Base-by-base conservation (phyloP, 2,113 vertebrate species). In the Xiphias gladius region DNA sequence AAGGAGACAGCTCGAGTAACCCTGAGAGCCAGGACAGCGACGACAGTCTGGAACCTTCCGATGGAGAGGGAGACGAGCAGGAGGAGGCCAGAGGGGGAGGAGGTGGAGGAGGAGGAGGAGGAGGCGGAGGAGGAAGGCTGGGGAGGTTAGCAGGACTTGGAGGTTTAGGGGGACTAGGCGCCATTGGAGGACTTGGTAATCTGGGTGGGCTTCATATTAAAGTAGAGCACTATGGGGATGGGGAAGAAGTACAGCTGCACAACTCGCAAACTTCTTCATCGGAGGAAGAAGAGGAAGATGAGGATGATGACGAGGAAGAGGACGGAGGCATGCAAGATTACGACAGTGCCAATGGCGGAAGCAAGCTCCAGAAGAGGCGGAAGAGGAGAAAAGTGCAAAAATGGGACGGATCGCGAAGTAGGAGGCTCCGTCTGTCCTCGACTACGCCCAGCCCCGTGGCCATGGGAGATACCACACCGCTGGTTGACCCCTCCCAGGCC, bases 301-400 rank as follows among this genome's bases (percentile, higher is more conserved):
- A 96, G 37, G 96, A 97, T 4, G 96, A 96, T 24, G 97, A 96
- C 0, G 96, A 96, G 52, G 96, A 97, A 22, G 96, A 96, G 30
- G 96, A 97, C 0, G 94, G 43, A 88, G 96, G 94, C 39, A 91
- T 95, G 88, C 97, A 96, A 90, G 96, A 97, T 85, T 97, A 96
- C 32, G 96, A 97, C 85, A 94, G 94, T 79, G 93, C 93, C 68
- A 93, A 88, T 16, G 76, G 93, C 19, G 95, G 95, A 83, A 94
- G 93, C 87, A 97, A 96, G 82, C 96, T 97, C 84, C 97, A 97
- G 85, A 97, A 97, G 88, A 96, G 97, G 82, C 97, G 97, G 94
- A 98, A 98, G 94, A 94, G 98, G 94, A 96, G 98, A 92, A 99
- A 98, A 99, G 96, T 97, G 87, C 97, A 98, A 94, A 97, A 97